Percentiles rank a stretch among this genome's conserved stretches.
Evolutionary conservation across 2,797 vertebrate species (phyloP).

Genomic region (Urocyon cinereoargenteus): DNA sequence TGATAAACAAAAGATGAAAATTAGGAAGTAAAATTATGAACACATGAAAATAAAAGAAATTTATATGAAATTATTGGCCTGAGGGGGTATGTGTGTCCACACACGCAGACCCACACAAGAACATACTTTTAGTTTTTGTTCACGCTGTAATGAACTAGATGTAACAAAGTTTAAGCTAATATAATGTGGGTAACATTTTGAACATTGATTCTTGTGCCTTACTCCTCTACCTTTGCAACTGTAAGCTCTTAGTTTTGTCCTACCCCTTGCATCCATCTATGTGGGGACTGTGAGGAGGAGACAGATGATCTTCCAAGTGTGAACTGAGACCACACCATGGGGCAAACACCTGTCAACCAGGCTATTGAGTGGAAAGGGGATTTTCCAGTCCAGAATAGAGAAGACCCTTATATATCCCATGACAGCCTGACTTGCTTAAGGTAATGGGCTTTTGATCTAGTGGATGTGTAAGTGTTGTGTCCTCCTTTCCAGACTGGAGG

Average conservation of each 20-base stretch:
- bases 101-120: not conserved
- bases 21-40: constrained; percentile 29
- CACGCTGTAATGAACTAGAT: not conserved
- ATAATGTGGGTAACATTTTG: not conserved
- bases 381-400: not conserved
- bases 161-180: not conserved
- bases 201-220: not conserved
- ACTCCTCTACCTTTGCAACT: not conserved
- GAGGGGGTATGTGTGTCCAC: not conserved
- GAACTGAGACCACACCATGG: not conserved
- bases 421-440: not conserved
- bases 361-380: not conserved
- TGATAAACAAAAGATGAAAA: constrained; percentile 45
- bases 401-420: not conserved
- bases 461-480: not conserved
- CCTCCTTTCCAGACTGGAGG: not conserved
- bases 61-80: not conserved
- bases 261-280: not conserved
- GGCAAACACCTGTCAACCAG: not conserved
- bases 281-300: not conserved
- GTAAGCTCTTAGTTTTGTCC: not conserved
- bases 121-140: not conserved
- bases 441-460: not conserved
- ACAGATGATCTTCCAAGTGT: not conserved
- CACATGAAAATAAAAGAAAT: constrained; percentile 15